A percentile compares a stretch with the other conserved stretches of the same genome.
Conservation (phyloP, 2,113 vertebrate genomes). For the Scytalopus superciliaris region DNA sequence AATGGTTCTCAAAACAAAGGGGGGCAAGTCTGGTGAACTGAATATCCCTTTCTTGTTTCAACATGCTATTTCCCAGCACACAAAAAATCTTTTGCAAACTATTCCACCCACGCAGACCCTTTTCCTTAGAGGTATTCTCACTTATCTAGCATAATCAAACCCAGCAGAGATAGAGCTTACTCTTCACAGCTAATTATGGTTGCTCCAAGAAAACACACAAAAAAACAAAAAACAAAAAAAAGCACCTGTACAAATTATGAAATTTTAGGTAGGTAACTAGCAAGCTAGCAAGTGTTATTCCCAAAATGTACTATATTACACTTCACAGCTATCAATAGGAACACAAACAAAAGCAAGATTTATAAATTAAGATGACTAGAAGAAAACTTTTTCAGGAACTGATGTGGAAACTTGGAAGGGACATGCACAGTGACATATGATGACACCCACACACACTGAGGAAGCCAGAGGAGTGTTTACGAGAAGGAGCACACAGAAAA, state of each 20-base stretch:
- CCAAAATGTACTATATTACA: not conserved
- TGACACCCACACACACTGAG: not conserved
- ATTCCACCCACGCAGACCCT: not conserved
- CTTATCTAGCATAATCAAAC: not conserved
- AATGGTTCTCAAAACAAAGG: not conserved
- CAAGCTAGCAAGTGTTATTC: not conserved
- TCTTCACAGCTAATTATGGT: not conserved
- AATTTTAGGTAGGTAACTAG: not conserved
- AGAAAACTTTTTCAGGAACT: not conserved
- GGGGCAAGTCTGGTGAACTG: not conserved
- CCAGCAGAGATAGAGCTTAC: not conserved
- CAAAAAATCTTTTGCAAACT: not conserved
- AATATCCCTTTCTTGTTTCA: not conserved
- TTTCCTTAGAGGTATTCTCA: not conserved
- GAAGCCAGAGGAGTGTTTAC: not conserved
- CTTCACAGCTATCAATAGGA: not conserved
- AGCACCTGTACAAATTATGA: fast-evolving
- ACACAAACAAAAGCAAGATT: not conserved
- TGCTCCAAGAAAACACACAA: not conserved
- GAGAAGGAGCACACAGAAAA: not conserved
- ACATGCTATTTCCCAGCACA: not conserved
- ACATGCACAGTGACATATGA: fast-evolving
- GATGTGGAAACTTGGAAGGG: not conserved
- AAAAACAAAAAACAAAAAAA: not conserved
- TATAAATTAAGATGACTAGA: not conserved